phyloP scores from a whole-genome alignment of 2,888 invertebrate genomes.

The Drosophila demipolita region DNA sequence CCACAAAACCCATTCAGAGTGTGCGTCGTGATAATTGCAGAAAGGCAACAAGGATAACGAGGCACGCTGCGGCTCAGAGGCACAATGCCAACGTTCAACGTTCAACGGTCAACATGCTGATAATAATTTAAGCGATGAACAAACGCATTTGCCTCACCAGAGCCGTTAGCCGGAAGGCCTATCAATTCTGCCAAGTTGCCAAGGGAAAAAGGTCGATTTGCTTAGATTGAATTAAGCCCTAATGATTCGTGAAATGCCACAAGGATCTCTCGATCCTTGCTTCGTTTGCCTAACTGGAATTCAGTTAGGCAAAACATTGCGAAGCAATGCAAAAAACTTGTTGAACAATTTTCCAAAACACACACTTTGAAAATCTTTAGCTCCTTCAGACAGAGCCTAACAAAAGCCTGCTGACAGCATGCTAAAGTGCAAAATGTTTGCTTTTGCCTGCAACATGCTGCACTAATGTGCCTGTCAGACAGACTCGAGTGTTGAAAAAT shows the following conservation, averaged over 20 bases:
- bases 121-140: constrained; percentile 73
- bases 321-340: constrained; percentile 63
- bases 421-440: constrained; percentile 49
- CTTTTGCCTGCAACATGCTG: constrained; percentile 13
- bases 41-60: constrained; percentile 42
- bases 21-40: constrained; percentile 76
- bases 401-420: constrained; percentile 23
- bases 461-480: constrained; percentile 8
- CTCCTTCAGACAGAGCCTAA: background rate
- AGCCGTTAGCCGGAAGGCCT: constrained; percentile 39
- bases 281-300: background rate
- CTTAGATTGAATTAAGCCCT: constrained; percentile 65
- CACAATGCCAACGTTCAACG: constrained; percentile 54
- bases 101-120: constrained; percentile 68
- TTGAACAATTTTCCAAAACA: constrained; percentile 47
- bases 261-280: constrained; percentile 2
- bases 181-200: constrained; percentile 47
- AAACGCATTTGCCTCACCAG: constrained; percentile 37
- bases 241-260: constrained; percentile 70
- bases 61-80: constrained; percentile 15
- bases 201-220: constrained; percentile 37
- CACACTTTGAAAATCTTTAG: constrained; percentile 2
- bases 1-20: constrained; percentile 49
- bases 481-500: background rate
- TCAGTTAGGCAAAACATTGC: constrained; percentile 18